Evolutionary conservation across 2,888 invertebrate species (phyloP), one percentile per base, ranked within the genome.

Genomic region (Sceliomorpha sp.): DNA sequence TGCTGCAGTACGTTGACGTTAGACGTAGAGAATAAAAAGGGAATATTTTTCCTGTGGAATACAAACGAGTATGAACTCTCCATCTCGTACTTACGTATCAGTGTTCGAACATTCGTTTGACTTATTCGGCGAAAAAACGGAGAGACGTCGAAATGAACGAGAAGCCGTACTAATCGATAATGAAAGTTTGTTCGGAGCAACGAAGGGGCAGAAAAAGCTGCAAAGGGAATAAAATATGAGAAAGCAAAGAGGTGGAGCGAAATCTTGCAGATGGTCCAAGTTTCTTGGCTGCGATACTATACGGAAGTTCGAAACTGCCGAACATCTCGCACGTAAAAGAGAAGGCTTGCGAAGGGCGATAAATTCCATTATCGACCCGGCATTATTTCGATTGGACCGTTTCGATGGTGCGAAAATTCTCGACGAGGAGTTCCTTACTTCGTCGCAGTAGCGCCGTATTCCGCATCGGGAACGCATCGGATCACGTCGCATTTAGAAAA

Each of bases 311-410:
- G 26, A 24, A 47, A 62, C 62, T 53, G 53, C 51, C 5, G 60
- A 60, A 60, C 44, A 39, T 51, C 15, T 32, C 50, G 26, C 1
- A 36, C 36, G 42, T 27, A 37, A 12, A 32, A 27, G 47, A 26
- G 50, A 51, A 44, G 40, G 42, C 48, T 20, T 13, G 34, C 31
- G 42, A 64, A 63, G 34, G 64, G 44, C 44, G 58, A 64, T 64
- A 58, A 64, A 64, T 64, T 64, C 34, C 58, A 58, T 58, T 34
- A 64, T 45, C 39, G 58, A 45, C 44, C 32, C 39, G 58, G 42
- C 15, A 55, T 63, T 63, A 55, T 55, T 62, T 62, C 60, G 51
- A 51, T 45, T 24, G 37, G 26, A 29, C 37, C 31, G 53, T 62
- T 62, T 53, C 53, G 34, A 53, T 47, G 9, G 40, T 9, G 55